Percentiles rank a stretch among this genome's conserved stretches.
Evolutionary conservation across 2,113 vertebrate species (phyloP).

Genomic region (Miniopterus natalensis): DNA sequence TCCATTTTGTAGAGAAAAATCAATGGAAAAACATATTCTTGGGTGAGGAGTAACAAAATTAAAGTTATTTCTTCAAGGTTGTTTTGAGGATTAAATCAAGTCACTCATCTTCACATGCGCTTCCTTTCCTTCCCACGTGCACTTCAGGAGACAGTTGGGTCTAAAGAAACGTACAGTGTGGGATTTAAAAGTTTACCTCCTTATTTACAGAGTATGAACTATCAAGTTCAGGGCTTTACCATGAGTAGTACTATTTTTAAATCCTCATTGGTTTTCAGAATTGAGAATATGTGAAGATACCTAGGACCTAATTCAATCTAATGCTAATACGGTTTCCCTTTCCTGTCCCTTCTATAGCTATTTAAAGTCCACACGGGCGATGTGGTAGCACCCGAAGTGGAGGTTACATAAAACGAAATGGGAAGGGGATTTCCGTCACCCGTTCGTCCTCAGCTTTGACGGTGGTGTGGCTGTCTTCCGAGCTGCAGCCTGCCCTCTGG

Average conservation of each 20-base stretch:
- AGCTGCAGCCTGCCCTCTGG: not conserved
- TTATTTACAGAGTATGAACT: not conserved
- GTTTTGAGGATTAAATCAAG: constrained; percentile 8
- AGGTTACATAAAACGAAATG: not conserved
- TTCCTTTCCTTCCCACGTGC: not conserved
- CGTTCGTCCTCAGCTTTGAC: not conserved
- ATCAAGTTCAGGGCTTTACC: not conserved
- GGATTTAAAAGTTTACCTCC: not conserved
- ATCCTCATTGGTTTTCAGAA: not conserved
- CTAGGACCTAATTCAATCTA: not conserved
- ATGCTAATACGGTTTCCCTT: not conserved
- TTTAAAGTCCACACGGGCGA: not conserved
- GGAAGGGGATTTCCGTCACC: not conserved
- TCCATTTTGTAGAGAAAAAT: too few species aligned
- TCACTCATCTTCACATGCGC: not conserved
- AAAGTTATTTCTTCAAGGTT: not conserved
- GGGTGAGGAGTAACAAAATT: too few species aligned
- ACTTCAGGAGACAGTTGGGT: not conserved
- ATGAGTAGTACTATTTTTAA: not conserved
- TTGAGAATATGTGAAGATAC: not conserved
- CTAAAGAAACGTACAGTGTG: not conserved
- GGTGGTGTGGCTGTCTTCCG: not conserved
- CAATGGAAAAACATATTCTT: too few species aligned
- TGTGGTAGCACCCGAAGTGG: not conserved
- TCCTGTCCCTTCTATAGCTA: not conserved